Evolutionary conservation across 2,888 invertebrate genomes (phyloP).

Genomic region (Stratiomys singularior): DNA sequence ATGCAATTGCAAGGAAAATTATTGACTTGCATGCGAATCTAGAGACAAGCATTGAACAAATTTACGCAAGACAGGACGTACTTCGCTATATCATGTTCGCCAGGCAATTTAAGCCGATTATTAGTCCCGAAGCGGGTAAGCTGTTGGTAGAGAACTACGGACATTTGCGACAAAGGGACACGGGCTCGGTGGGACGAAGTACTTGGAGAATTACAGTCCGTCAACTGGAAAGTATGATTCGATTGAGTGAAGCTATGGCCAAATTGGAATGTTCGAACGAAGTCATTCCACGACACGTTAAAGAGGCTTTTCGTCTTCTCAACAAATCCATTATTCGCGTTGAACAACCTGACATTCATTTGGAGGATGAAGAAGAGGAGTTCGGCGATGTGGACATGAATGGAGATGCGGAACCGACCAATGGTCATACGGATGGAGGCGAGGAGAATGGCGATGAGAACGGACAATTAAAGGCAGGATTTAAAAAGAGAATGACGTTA

Average conservation of each 20-base stretch:
- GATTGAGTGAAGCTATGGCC: conserved; percentile 96
- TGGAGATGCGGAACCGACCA: conserved; percentile 65
- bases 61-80: conserved; percentile 90
- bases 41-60: conserved; percentile 79
- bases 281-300: conserved; percentile 87
- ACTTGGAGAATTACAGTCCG: conserved; percentile 98
- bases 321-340: conserved; percentile 98
- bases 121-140: conserved; percentile 83
- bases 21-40: conserved; percentile 92
- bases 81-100: conserved; percentile 97
- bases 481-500: conserved; percentile 83
- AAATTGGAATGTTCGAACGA: conserved; percentile 94
- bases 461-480: conserved; percentile 59
- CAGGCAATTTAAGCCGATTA: conserved; percentile 91
- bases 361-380: conserved; percentile 80
- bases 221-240: conserved; percentile 94
- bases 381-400: conserved; percentile 64
- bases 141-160: conserved; percentile 90
- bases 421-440: conserved; percentile 45
- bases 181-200: conserved; percentile 73
- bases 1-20: conserved; percentile 95
- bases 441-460: conserved; percentile 54
- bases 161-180: conserved; percentile 85
- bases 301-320: conserved; percentile 88
- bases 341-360: conserved; percentile 95